These are phyloP conservation scores for Pituophis catenifer DNA, from an alignment of 2,113 vertebrate species.

Conservation along the genomic window DNA sequence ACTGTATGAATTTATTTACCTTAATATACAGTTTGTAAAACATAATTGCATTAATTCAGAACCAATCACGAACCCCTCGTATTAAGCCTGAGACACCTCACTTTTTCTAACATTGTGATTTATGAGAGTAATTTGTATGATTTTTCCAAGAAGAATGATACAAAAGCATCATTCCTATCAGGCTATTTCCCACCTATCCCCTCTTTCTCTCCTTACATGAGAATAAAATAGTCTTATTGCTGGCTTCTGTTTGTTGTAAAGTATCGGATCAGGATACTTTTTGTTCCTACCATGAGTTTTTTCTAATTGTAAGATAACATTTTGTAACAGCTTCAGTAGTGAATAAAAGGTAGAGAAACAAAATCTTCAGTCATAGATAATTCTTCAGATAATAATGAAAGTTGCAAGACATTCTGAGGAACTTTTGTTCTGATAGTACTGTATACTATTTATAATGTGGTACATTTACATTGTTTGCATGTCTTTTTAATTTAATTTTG, in stretches of 20 bases:
- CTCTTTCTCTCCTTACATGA: neutral
- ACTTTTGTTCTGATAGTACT: neutral
- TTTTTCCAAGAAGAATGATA: neutral
- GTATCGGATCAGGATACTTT: neutral
- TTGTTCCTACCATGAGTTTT: neutral
- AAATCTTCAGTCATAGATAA: neutral
- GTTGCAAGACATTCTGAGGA: neutral
- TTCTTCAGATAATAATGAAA: slow-evolving; percentile 16
- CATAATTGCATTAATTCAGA: neutral
- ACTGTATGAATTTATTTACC: slow-evolving; percentile 28
- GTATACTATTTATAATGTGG: neutral
- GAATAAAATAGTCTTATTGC: neutral
- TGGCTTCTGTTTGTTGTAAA: neutral
- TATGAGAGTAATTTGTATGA: neutral
- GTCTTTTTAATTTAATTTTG: neutral
- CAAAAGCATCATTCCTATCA: neutral
- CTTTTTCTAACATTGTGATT: neutral
- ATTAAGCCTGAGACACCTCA: neutral
- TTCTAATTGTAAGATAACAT: neutral
- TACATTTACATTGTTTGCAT: neutral
- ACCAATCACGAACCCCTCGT: neutral
- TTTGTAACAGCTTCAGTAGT: neutral
- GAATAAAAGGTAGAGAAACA: neutral
- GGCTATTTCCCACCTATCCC: neutral
- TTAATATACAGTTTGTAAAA: neutral